Conservation (phyloP, 1,140 invertebrate genomes). For the Sycophaga agraensis region DNA sequence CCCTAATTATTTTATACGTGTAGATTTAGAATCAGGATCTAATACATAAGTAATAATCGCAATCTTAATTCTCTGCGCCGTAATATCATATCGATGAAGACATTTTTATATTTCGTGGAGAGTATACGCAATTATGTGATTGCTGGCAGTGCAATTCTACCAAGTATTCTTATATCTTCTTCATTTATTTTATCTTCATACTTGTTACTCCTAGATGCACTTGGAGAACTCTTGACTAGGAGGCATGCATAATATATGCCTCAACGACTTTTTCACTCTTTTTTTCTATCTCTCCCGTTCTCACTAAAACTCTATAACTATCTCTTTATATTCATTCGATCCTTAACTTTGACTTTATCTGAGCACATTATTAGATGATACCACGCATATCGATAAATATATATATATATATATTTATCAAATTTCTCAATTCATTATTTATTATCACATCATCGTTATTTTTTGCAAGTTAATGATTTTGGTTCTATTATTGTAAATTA, state of each 20-base stretch:
- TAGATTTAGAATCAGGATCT: no score
- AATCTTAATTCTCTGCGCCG: background rate
- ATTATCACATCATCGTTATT: slow-evolving; percentile 28
- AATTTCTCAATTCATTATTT: slow-evolving; percentile 13
- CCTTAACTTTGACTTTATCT: background rate
- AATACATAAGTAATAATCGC: background rate
- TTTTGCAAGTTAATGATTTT: background rate
- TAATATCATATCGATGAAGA: background rate
- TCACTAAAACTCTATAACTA: background rate
- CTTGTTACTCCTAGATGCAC: slow-evolving; percentile 3
- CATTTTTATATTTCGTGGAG: background rate
- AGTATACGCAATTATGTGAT: slow-evolving; percentile 2
- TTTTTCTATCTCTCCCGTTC: background rate
- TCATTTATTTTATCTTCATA: background rate
- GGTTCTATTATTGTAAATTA: background rate
- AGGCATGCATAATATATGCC: background rate
- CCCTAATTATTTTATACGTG: background rate
- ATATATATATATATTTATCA: slow-evolving; percentile 3
- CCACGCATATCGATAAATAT: background rate
- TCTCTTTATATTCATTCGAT: background rate
- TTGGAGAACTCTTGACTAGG: slow-evolving; percentile 26
- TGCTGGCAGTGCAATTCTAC: slow-evolving; percentile 21
- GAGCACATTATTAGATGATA: slow-evolving; percentile 5
- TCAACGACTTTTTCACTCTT: background rate
- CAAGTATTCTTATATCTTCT: background rate